Evolutionary conservation across 2,797 vertebrate species (phyloP), one percentile per base, ranked within the genome.

Genomic region (Fistularia commersonii): DNA sequence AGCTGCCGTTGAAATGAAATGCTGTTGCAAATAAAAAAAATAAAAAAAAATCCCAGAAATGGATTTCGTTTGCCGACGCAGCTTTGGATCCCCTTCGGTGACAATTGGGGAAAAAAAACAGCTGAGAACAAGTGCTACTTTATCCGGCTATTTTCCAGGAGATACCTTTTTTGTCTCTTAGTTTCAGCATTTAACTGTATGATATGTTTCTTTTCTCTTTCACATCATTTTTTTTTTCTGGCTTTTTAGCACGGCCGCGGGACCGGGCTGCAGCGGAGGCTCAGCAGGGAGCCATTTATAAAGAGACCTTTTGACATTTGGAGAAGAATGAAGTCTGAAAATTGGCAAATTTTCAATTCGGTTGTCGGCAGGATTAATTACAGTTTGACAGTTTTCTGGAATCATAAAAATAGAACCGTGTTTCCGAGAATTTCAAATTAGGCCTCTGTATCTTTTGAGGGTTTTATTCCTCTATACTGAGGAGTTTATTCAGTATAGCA

Each of bases 401-500:
- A 47, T 39, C 50, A 41, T 56, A 61, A 49, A 33, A 23, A 23
- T 23, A 2, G 23, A 23, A 23, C 23, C 63, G 32, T 70, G 40
- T 41, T 50, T 42, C 48, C 40, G 14, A 41, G 49, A 61, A 44
- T 62, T 10, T 51, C 11, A 69, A 74, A 69, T 58, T 44, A 61
- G 48, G 52, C 46, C 43, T 37, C 45, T 56, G 53, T 49, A 61
- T 73, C 61, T 76, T 65, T 72, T 63, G 23, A 23, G 23, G 23
- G 23, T 7, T 13, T 42, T 45, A 31, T 53, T 31, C 14, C 34
- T 45, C 46, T 47, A 8, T 32, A 58, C 57, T 65, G 51, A 69
- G 48, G 48, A 79, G 33, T 36, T 69, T 48, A 66, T 66, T 76
- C 52, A 41, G 56, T 64, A 45, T 51, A 66, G 37, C 56, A 67